Percentiles rank a stretch among this genome's conserved stretches.
phyloP scores from a whole-genome alignment of 2,113 vertebrate species.

The Dendrocopos noguchii region DNA sequence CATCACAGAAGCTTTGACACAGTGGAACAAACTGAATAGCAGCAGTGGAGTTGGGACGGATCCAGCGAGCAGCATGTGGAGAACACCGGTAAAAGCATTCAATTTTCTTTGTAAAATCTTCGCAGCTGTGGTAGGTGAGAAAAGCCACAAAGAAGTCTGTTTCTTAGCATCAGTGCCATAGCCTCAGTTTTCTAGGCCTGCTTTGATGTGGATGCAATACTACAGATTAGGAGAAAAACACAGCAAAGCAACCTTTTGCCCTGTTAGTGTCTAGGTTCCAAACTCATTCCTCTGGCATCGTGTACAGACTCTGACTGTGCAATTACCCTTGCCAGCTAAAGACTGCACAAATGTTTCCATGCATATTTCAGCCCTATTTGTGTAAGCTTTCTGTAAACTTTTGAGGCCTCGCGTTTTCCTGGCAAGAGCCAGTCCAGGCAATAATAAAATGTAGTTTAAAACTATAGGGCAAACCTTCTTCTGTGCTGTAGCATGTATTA shows the following conservation, averaged over 20 bases:
- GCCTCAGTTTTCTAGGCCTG: neutral
- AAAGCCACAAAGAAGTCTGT: constrained; percentile 12
- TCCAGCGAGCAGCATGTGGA: constrained; percentile 70
- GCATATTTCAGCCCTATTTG: constrained; percentile 58
- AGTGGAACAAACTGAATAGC: constrained; percentile 67
- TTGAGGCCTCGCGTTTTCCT: constrained; percentile 30
- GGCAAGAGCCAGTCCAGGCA: neutral
- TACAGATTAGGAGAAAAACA: neutral
- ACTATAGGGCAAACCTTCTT: neutral
- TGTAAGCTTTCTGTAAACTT: constrained; percentile 47
- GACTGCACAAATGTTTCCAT: constrained; percentile 36
- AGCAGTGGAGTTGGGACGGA: constrained; percentile 34
- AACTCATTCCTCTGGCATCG: constrained; percentile 17
- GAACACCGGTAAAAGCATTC: constrained; percentile 81
- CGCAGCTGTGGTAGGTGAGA: constrained; percentile 68
- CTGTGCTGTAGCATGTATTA: neutral
- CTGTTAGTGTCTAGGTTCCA: neutral
- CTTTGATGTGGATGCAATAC: neutral
- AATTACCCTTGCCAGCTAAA: constrained; percentile 27
- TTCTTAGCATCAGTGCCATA: constrained; percentile 1
- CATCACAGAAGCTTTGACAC: constrained; percentile 75
- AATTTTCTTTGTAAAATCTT: constrained; percentile 75
- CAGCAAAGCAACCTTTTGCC: neutral
- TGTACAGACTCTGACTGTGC: neutral
- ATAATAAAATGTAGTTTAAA: constrained; percentile 28